phyloP scores from a whole-genome alignment of 2,113 vertebrate species.

The Mobula hypostoma region DNA sequence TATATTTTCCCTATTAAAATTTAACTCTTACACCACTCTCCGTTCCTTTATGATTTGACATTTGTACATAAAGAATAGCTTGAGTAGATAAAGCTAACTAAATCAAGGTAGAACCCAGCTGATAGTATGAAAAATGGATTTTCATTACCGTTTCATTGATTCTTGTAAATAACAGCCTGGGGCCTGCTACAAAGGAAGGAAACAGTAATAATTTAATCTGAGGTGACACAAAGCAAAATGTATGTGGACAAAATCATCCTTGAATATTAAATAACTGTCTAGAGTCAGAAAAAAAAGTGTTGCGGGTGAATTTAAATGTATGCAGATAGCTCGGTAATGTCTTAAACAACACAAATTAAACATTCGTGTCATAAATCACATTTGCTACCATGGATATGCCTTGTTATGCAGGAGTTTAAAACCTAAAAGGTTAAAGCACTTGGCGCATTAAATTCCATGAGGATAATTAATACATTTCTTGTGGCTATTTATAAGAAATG shows the following conservation, averaged over 20 bases:
- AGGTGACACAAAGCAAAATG: slow-evolving; percentile 99
- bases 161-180: slow-evolving; percentile 98
- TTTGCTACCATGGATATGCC: slow-evolving; percentile 91
- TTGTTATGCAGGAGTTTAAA: slow-evolving; percentile 98
- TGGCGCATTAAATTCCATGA: slow-evolving; percentile 98
- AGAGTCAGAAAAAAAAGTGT: slow-evolving; percentile 78
- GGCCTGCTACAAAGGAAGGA: slow-evolving; percentile 87
- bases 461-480: slow-evolving; percentile 99
- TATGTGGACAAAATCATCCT: slow-evolving; percentile 99
- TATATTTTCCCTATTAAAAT: slow-evolving; percentile 40
- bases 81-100: slow-evolving; percentile 99
- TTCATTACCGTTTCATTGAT: slow-evolving; percentile 99
- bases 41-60: slow-evolving; percentile 75
- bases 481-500: slow-evolving; percentile 98
- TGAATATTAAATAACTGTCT: slow-evolving; percentile 99
- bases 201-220: slow-evolving; percentile 99
- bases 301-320: slow-evolving; percentile 92
- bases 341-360: slow-evolving; percentile 99
- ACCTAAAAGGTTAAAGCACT: slow-evolving; percentile 99
- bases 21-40: slow-evolving; percentile 80
- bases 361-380: slow-evolving; percentile 99
- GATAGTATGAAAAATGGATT: slow-evolving; percentile 99
- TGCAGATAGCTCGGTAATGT: slow-evolving; percentile 98
- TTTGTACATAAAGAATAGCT: slow-evolving; percentile 99
- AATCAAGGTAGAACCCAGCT: slow-evolving; percentile 95